A percentile compares a stretch with the other conserved stretches of the same genome.
Conservation (phyloP, 2,888 invertebrate genomes). For the Macrophya alboannulata region DNA sequence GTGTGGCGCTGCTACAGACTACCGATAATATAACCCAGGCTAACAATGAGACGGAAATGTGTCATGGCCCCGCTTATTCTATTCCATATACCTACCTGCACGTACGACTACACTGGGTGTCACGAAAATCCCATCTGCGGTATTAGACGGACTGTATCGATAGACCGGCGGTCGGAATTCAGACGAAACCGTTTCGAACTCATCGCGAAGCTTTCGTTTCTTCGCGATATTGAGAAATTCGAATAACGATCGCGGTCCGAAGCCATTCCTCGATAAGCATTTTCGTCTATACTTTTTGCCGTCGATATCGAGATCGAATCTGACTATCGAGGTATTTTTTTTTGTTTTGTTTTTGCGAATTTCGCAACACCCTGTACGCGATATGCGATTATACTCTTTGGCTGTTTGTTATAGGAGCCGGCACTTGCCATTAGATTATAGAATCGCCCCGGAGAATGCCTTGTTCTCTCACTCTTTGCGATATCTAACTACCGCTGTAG, state of each 20-base stretch:
- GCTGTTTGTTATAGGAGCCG: background rate
- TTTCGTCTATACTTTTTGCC: background rate
- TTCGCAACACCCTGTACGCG: conserved; percentile 9
- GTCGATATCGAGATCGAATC: background rate
- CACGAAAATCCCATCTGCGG: conserved; percentile 1
- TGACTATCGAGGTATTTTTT: background rate
- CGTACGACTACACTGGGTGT: background rate
- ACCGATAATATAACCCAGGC: background rate
- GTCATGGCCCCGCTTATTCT: conserved; percentile 20
- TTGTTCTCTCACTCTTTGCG: conserved; percentile 27
- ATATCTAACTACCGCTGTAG: background rate
- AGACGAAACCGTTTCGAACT: no score
- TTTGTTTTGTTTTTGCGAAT: background rate
- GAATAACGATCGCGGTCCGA: no score
- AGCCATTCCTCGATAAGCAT: background rate
- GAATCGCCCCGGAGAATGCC: background rate
- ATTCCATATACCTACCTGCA: background rate
- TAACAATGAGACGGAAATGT: conserved; percentile 46
- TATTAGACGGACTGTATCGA: background rate
- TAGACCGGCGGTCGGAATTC: no score
- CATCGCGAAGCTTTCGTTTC: no score
- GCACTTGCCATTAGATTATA: conserved; percentile 38
- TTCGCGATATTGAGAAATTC: no score
- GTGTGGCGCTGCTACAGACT: background rate
- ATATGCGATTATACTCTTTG: background rate